Evolutionary conservation across 2,888 invertebrate genomes (phyloP).

Genomic region (Acleris literana): DNA sequence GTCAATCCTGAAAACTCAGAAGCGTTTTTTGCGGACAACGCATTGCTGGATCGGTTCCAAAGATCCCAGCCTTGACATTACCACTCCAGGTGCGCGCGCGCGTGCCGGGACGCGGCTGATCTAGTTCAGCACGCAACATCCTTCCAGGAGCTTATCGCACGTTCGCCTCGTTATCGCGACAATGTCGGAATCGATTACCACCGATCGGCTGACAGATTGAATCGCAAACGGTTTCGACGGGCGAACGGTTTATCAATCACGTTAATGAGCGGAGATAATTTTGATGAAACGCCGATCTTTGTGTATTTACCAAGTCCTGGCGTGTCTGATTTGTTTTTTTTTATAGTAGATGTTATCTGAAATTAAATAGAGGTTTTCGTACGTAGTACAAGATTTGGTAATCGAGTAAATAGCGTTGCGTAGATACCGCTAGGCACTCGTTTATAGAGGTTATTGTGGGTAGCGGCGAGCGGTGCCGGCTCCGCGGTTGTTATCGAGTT

Average conservation of each 20-base stretch:
- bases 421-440: constrained; percentile 33
- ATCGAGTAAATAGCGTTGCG: constrained; percentile 24
- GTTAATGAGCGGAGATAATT: constrained; percentile 29
- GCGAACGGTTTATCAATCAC: constrained; percentile 25
- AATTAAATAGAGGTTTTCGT: neutral
- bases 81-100: constrained; percentile 69
- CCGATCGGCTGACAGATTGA: constrained; percentile 27
- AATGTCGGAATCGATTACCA: constrained; percentile 33
- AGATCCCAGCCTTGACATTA: constrained; percentile 79
- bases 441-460: constrained; percentile 20
- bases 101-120: constrained; percentile 49
- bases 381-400: neutral
- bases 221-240: constrained; percentile 23
- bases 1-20: constrained; percentile 1
- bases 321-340: neutral
- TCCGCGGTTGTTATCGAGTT: constrained; percentile 53
- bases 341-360: neutral
- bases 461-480: constrained; percentile 29
- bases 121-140: constrained; percentile 51
- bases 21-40: constrained; percentile 45
- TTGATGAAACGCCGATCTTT: constrained; percentile 12
- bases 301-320: constrained; percentile 4
- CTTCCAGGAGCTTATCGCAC: constrained; percentile 37
- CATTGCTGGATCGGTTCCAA: constrained; percentile 70
- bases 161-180: constrained; percentile 34